Conservation (phyloP, 2,113 vertebrate genomes). For the Aythya baeri region DNA sequence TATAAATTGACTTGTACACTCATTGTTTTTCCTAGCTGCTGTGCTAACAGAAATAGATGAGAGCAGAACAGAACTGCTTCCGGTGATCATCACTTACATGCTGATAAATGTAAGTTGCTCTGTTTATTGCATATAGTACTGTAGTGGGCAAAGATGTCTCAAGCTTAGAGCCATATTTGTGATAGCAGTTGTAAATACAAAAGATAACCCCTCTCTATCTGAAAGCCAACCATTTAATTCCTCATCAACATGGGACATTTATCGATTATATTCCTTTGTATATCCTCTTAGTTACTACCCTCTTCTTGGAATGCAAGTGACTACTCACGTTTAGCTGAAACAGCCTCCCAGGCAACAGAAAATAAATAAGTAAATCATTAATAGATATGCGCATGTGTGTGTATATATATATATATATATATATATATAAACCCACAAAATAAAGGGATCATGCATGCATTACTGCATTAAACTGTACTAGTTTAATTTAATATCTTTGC, state of each 20-base stretch:
- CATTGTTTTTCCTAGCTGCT: background rate
- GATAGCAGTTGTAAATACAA: background rate
- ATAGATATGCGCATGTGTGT: no score
- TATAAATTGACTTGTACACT: background rate
- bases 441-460: background rate
- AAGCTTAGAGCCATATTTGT: background rate
- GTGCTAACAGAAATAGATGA: background rate
- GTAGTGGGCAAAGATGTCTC: background rate
- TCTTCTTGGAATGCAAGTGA: background rate
- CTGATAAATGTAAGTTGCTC: background rate
- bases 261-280: background rate
- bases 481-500: background rate
- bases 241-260: background rate
- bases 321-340: background rate
- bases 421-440: background rate
- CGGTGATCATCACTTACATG: background rate
- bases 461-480: background rate
- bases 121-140: background rate
- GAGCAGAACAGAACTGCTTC: background rate
- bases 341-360: background rate
- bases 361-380: background rate
- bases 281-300: accelerated
- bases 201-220: background rate
- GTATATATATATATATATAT: background rate
- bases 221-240: background rate